Evolutionary conservation across 2,888 invertebrate genomes (phyloP).

Genomic region (Heliconius hortense): DNA sequence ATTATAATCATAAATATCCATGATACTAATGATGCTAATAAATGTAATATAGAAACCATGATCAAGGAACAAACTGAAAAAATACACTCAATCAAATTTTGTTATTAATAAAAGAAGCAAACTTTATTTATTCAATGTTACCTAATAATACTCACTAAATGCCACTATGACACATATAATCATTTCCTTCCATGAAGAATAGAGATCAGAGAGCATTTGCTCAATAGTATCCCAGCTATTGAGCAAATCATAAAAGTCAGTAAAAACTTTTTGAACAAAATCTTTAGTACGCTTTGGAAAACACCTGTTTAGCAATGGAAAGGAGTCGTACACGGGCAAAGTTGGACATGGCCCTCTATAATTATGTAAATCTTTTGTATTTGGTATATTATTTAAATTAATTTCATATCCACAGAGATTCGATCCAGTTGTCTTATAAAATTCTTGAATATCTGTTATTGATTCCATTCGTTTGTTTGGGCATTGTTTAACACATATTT

Average conservation of each 20-base stretch:
- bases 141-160: slow-evolving; percentile 84
- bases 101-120: not conserved
- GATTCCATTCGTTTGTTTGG: slow-evolving; percentile 85
- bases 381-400: slow-evolving; percentile 78
- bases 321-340: slow-evolving; percentile 89
- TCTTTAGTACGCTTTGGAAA: slow-evolving; percentile 89
- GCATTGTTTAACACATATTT: slow-evolving; percentile 95
- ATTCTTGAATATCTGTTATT: slow-evolving; percentile 86
- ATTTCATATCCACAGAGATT: slow-evolving; percentile 90
- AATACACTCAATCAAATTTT: slow-evolving; percentile 20
- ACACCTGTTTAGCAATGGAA: slow-evolving; percentile 92
- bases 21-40: slow-evolving; percentile 91
- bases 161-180: slow-evolving; percentile 89
- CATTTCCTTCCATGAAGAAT: slow-evolving; percentile 93
- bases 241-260: slow-evolving; percentile 89
- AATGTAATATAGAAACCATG: slow-evolving; percentile 91
- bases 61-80: slow-evolving; percentile 90
- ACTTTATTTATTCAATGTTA: not conserved
- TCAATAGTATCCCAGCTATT: slow-evolving; percentile 95
- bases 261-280: slow-evolving; percentile 83
- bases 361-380: slow-evolving; percentile 66
- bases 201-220: slow-evolving; percentile 93
- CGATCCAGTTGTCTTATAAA: slow-evolving; percentile 87
- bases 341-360: slow-evolving; percentile 89
- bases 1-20: slow-evolving; percentile 94